Base-by-base conservation (phyloP, 2,888 invertebrate species). In the Trissonchulus latispiculum region DNA sequence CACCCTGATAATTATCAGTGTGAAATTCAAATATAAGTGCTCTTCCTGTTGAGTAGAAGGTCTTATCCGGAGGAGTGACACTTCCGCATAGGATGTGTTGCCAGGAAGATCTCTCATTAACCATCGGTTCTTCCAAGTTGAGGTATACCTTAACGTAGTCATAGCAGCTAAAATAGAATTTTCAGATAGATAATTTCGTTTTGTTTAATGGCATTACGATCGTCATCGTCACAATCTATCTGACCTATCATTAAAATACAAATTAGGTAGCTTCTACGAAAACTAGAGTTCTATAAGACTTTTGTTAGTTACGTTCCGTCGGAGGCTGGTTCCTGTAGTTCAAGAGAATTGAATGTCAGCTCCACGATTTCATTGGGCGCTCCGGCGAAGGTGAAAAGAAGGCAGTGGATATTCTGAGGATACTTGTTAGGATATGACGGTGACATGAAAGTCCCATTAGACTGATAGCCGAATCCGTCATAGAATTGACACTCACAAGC, bases 401-500 rank as follows among this genome's bases (percentile, higher is more conserved):
- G 88, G 83, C 93, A 93, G 86, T 90, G 89, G 83, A 90, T 87
- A 80, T 89, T 88, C 74, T 88, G 83, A 3, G 90, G 89, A 85
- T 91, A 91, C 74, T 89, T 88, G 76, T 88, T 88, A 1, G 92
- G 92, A 84, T 89, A 91, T 85, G 91, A 90, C 29, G 92, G 92
- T 79, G 91, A 91, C 82, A 89, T 90, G 86, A 92, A 92, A 68
- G 88, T 88, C 76, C 91, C 92, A 61, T 78, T 75, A 77, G 88
- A 89, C 82, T 89, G 90, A 84, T 89, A 90, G 79, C 90, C 90
- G 76, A 90, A 90, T 77, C 90, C 90, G 80, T 91, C 90, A 86
- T 89, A 92, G 76, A 90, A 88, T 79, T 92, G 86, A 84, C 93
- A 93, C 80, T 90, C 88, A 84, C 93, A 93, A 85, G 90, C 92